Evolutionary conservation across 2,888 invertebrate species (phyloP), one percentile per base, ranked within the genome.

Genomic region (Epicampocera succincta): DNA sequence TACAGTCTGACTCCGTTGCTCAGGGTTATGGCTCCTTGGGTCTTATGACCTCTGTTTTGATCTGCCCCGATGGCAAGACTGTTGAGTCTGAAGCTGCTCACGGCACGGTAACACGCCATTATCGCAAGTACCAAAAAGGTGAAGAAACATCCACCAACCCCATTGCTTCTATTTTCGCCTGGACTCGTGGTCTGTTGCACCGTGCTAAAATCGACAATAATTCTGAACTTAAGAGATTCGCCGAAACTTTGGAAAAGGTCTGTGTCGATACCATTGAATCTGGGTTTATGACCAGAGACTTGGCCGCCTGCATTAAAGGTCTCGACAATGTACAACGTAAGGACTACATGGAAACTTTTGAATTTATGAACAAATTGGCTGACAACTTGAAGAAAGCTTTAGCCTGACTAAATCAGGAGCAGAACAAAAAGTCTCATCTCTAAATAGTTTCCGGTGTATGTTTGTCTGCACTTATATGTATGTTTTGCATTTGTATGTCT

Each of bases 131-230:
- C 92, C 94, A 96, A 92, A 94, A 98, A 93, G 99, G 99, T 84
- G 96, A 98, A 91, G 99, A 99, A 92, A 99, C 99, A 0, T 99
- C 99, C 38, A 99, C 99, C 63, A 99, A 99, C 91, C 98, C 99
- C 0, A 99, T 99, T 88, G 99, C 99, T 21, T 99, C 99, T 0
- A 99, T 99, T 88, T 99, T 98, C 91, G 99, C 99, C 1, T 99
- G 99, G 99, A 97, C 98, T 0, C 94, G 95, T 86, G 99, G 99
- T 58, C 92, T 99, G 4, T 91, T 96, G 66, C 99, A 99, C 89
- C 94, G 99, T 77, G 99, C 99, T 76, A 97, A 98, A 88, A 92
- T 99, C 83, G 99, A 99, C 89, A 92, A 94, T 85, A 99, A 99
- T 89, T 88, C 91, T 8, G 92, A 92, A 61, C 92, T 99, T 58